A percentile compares a stretch with the other conserved stretches of the same genome.
Conservation (phyloP, 2,113 vertebrate species). For the Proteles cristata region DNA sequence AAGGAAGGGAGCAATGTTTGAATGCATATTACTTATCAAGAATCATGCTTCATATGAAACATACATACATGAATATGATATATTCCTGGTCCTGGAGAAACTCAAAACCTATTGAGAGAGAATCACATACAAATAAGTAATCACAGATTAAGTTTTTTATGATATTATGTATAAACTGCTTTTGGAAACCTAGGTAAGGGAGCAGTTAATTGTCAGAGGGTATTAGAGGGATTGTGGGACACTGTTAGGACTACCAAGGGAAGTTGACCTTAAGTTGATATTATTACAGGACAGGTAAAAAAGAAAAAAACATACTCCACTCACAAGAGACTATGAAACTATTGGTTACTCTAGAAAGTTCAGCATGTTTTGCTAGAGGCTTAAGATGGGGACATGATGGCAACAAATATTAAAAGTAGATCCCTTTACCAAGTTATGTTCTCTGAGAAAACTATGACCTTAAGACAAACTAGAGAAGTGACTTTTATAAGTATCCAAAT, state of each 20-base stretch:
- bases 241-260: neutral
- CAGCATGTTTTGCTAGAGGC: neutral
- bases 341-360: neutral
- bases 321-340: neutral
- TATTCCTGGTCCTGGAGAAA: neutral
- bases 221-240: rapidly evolving
- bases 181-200: neutral
- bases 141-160: neutral
- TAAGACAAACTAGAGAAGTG: conserved; percentile 8
- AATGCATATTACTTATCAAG: neutral
- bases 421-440: conserved; percentile 11
- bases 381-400: neutral
- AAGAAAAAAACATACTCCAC: neutral
- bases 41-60: neutral
- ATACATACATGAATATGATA: neutral
- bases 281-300: neutral
- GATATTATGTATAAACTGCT: neutral
- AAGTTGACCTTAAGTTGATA: neutral
- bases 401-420: neutral
- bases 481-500: neutral
- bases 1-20: neutral
- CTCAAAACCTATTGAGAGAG: neutral
- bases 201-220: neutral
- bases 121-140: neutral
- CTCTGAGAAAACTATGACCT: neutral